Evolutionary conservation across 2,888 invertebrate genomes (phyloP).

Genomic region (Spicauda simplicius): DNA sequence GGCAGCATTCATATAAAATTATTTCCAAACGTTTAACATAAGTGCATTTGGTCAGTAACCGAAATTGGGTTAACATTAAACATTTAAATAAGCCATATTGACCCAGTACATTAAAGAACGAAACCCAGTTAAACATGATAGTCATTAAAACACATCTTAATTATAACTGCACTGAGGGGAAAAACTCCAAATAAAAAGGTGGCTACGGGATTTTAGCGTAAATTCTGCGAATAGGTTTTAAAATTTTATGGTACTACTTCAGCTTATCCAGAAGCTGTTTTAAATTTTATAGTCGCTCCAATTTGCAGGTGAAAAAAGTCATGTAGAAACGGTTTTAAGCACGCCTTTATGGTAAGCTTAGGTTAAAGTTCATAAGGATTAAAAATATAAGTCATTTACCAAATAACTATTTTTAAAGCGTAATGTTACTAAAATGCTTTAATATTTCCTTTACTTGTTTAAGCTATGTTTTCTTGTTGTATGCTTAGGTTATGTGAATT

Average conservation of each 20-base stretch:
- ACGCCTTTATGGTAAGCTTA: slow-evolving; percentile 11
- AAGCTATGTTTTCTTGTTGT: too few relatives aligned
- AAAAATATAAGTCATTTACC: too few relatives aligned
- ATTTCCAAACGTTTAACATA: too few relatives aligned
- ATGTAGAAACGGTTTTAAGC: slow-evolving; percentile 23
- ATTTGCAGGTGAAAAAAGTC: slow-evolving; percentile 34
- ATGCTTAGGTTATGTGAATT: slow-evolving; percentile 15
- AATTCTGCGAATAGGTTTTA: slow-evolving; percentile 35
- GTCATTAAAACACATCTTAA: slow-evolving; percentile 29
- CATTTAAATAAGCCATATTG: too few relatives aligned
- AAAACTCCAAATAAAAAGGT: slow-evolving; percentile 19
- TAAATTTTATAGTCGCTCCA: slow-evolving; percentile 37
- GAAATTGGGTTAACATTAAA: too few relatives aligned
- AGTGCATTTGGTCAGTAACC: too few relatives aligned
- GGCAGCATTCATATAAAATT: too few relatives aligned
- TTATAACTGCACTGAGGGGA: slow-evolving; percentile 22
- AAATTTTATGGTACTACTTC: slow-evolving; percentile 36
- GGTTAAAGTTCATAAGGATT: not conserved
- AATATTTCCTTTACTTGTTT: too few relatives aligned
- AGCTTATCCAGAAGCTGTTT: slow-evolving; percentile 37
- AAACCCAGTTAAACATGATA: slow-evolving; percentile 24
- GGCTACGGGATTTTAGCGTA: slow-evolving; percentile 26
- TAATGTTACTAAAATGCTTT: too few relatives aligned
- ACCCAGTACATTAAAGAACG: not conserved
- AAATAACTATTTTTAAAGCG: too few relatives aligned